Percentiles rank a stretch among this genome's conserved stretches.
These are phyloP conservation scores for Loris lydekkerianus DNA, from an alignment of 2,797 vertebrate species.

Conservation along the genomic window DNA sequence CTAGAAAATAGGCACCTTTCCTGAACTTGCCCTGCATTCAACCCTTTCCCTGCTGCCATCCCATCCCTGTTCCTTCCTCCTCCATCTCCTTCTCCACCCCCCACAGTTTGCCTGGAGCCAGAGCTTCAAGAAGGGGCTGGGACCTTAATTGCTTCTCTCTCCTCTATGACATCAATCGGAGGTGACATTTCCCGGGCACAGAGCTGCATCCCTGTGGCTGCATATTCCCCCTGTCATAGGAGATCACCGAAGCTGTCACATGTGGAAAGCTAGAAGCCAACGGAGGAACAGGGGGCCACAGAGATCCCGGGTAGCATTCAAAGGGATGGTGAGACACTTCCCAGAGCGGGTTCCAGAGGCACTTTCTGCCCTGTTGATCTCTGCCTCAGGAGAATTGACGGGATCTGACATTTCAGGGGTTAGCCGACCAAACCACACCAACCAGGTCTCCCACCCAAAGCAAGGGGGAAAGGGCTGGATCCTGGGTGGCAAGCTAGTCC, in stretches of 20 bases:
- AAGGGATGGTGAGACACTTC: slow-evolving; percentile 84
- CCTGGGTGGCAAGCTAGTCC: neutral
- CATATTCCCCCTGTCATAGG: slow-evolving; percentile 94
- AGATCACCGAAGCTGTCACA: slow-evolving; percentile 92
- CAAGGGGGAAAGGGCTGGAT: neutral
- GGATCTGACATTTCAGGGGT: slow-evolving; percentile 86
- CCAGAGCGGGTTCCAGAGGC: slow-evolving; percentile 84
- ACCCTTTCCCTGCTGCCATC: too few species aligned
- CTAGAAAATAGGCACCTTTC: neutral
- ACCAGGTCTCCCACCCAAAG: slow-evolving; percentile 80
- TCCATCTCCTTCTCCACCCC: slow-evolving; percentile 61
- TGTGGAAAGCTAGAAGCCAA: slow-evolving; percentile 86
- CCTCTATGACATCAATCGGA: slow-evolving; percentile 91
- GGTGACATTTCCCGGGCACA: slow-evolving; percentile 92
- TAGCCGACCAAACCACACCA: slow-evolving; percentile 73
- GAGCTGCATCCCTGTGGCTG: slow-evolving; percentile 91
- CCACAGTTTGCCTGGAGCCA: slow-evolving; percentile 84
- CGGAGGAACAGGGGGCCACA: slow-evolving; percentile 64
- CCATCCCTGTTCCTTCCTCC: neutral
- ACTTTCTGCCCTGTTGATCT: slow-evolving; percentile 82
- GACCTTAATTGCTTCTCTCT: slow-evolving; percentile 95
- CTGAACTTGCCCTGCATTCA: neutral
- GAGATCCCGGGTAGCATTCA: slow-evolving; percentile 81
- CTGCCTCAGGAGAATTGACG: slow-evolving; percentile 73
- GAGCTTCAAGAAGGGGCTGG: slow-evolving; percentile 82